phyloP scores from a whole-genome alignment of 2,888 invertebrate genomes.

The Hemaris fuciformis region DNA sequence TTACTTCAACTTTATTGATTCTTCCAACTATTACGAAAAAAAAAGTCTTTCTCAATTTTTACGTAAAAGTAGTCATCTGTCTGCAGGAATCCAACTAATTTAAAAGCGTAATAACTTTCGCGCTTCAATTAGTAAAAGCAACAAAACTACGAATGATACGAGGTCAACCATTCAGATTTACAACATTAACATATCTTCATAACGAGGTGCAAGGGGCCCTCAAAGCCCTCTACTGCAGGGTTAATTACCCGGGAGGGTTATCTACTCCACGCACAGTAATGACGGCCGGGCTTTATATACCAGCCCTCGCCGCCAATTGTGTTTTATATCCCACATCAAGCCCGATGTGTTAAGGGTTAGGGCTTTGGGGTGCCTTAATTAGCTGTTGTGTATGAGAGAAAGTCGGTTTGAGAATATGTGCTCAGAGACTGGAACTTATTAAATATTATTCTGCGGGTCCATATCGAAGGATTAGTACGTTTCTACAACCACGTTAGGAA shows the following conservation, averaged over 20 bases:
- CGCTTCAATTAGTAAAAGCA: no score
- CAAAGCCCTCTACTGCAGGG: slow-evolving; percentile 19
- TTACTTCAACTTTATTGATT: no score
- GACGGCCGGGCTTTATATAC: neutral
- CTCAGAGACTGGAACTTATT: no score
- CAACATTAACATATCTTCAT: neutral
- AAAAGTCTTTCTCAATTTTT: neutral
- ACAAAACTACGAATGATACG: no score
- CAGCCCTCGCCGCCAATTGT: slow-evolving; percentile 5
- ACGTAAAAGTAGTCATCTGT: no score
- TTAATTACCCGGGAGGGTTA: slow-evolving; percentile 26
- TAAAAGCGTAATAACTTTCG: no score
- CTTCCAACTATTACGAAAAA: no score
- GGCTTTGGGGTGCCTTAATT: neutral
- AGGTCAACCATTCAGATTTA: neutral
- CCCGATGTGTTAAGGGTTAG: neutral
- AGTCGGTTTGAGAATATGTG: no score
- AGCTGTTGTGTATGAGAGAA: neutral
- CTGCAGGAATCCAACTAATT: no score
- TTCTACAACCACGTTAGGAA: no score
- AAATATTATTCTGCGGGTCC: no score
- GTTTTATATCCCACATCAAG: slow-evolving; percentile 7
- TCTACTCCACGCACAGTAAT: neutral
- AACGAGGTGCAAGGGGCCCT: slow-evolving; percentile 17
- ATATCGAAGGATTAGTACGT: no score